Base-by-base conservation (phyloP, 2,888 invertebrate genomes). In the Dynastes maya region DNA sequence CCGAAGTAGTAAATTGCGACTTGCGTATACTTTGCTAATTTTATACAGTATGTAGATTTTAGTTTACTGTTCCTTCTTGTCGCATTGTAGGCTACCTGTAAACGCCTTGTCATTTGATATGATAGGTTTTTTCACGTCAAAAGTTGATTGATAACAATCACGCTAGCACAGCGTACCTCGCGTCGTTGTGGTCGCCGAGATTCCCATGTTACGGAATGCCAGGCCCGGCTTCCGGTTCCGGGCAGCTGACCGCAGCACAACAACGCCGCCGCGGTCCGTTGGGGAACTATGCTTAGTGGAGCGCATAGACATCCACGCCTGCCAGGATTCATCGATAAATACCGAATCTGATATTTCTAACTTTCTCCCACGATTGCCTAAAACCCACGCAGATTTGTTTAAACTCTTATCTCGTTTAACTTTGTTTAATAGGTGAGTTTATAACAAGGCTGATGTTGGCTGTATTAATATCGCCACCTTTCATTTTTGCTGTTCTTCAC, bases 181-280 rank as follows among this genome's bases (percentile, higher is more conserved):
- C 32, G 79, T 78, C 67, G 72, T 13, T 27, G 61, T 74, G 78
- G 65, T 68, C 72, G 77, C 79, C 81, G 83, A 86, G 86, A 87
- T 87, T 87, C 87, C 86, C 87, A 86, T 86, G 85, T 84, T 83
- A 83, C 83, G 84, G 85, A 85, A 85, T 84, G 84, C 80, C 86
- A 86, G 85, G 86, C 85, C 86, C 84, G 86, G 87, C 85, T 89
- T 89, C 89, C 89, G 87, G 87, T 88, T 88, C 88, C 88, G 87
- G 87, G 84, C 88, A 88, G 88, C 88, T 88, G 88, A 88, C 86
- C 86, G 85, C 86, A 85, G 84, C 82, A 84, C 82, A 84, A 85
- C 84, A 74, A 61, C 84, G 83, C 84, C 79, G 80, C 68, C 79
- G 83, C 82, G 85, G 83, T 82, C 81, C 82, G 82, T 81, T 82